These are phyloP conservation scores for Zonitis immaculata DNA, from an alignment of 2,888 invertebrate genomes.

Conservation along the genomic window DNA sequence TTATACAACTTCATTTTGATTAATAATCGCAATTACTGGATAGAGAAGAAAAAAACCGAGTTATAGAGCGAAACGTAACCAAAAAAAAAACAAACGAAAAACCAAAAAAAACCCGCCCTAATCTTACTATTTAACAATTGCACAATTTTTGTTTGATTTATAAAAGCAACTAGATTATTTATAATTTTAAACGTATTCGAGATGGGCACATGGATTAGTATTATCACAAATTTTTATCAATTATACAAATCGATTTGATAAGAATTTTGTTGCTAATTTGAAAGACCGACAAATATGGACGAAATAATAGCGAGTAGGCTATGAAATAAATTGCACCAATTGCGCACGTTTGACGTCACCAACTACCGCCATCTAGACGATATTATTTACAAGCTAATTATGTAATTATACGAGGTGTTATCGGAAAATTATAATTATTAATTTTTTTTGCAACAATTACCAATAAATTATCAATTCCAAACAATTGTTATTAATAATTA, in stretches of 20 bases:
- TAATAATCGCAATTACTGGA: too few species aligned
- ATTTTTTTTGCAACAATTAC: too few species aligned
- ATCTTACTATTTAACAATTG: too few species aligned
- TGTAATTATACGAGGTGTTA: neutral
- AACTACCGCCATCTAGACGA: neutral
- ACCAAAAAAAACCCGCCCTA: too few species aligned
- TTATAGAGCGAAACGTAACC: too few species aligned
- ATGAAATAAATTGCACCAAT: neutral
- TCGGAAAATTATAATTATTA: neutral
- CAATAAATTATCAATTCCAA: too few species aligned
- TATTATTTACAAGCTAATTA: neutral
- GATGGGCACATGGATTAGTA: constrained; percentile 12
- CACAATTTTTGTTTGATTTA: too few species aligned
- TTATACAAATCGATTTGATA: neutral
- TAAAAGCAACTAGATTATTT: too few species aligned
- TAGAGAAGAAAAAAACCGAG: too few species aligned
- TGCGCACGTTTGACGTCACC: neutral
- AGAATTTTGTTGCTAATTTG: neutral
- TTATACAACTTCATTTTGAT: constrained; percentile 48
- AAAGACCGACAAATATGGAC: neutral
- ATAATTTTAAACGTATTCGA: constrained; percentile 15
- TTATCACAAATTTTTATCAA: neutral
- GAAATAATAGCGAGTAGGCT: neutral
- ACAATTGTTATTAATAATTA: too few species aligned
- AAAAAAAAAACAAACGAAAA: neutral